Base-by-base conservation (phyloP, 64 coral and sea anemone genomes). In the Pachyseris speciosa region DNA sequence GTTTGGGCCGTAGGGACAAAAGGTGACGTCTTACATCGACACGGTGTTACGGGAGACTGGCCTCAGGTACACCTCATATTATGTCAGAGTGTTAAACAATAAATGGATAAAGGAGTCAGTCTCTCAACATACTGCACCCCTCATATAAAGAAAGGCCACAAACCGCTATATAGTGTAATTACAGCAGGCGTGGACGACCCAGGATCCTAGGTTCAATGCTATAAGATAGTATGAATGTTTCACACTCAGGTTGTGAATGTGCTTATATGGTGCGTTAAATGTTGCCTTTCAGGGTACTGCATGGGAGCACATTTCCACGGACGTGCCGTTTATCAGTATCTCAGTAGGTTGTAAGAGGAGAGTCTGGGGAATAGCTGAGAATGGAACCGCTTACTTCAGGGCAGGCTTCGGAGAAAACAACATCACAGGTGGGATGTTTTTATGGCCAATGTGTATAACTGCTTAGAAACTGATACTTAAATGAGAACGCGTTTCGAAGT, bases 361-460 rank as follows among this genome's bases (percentile, higher is more conserved):
- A 34, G 94, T 99, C 34, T 99, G 97, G 97, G 86, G 90, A 2
- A 72, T 99, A 16, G 97, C 94, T 32, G 73, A 81, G 36, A 89
- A 99, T 55, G 97, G 94, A 20, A 92, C 97, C 13, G 89, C 97
- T 5, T 99, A 95, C 51, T 90, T 99, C 37, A 90, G 97, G 30
- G 94, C 90, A 32, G 90, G 90, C 36, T 99, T 93, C 55, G 94
- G 85, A 22, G 97, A 65, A 69, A 90, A 92, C 44, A 72, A 87
- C 24, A 89, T 86, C 27, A 86, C 90, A 93, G 97, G 97, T 99
- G 67, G 2, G 29, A 3, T 39, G 36, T 25, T 49, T 29, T 34
- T 29, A 25, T 61, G n/a, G n/a, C n/a, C n/a, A n/a, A n/a, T n/a
- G n/a, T n/a, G n/a, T n/a, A n/a, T n/a, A n/a, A n/a, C n/a, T n/a